A percentile compares a stretch with the other conserved stretches of the same genome.
Evolutionary conservation across 2,113 vertebrate species (phyloP).

Genomic region (Lontra canadensis): DNA sequence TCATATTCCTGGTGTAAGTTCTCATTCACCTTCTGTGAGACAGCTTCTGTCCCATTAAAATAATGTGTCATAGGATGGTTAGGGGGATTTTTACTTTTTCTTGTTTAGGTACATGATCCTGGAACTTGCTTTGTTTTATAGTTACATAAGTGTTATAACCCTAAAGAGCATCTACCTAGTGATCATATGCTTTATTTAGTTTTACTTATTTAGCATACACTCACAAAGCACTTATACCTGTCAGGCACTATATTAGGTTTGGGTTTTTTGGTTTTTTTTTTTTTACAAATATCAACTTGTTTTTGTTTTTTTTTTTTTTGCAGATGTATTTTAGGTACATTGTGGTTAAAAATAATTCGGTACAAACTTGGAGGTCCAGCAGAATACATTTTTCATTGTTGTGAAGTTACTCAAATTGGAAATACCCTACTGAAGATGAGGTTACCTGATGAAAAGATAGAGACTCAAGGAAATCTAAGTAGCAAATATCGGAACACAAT

Average conservation of each 20-base stretch:
- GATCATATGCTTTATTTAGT: background rate
- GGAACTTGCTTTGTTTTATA: background rate
- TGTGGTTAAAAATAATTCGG: background rate
- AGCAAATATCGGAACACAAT: background rate
- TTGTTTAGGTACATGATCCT: background rate
- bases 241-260: background rate
- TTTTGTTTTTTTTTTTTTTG: background rate
- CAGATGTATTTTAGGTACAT: background rate
- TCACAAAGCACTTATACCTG: background rate
- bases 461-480: background rate
- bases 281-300: background rate
- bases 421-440: background rate
- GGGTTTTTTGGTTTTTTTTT: background rate
- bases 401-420: background rate
- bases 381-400: background rate
- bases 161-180: background rate
- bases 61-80: background rate
- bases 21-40: background rate
- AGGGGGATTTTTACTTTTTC: background rate
- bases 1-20: accelerated
- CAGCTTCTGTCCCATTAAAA: background rate
- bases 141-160: background rate
- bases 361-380: background rate
- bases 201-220: background rate
- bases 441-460: background rate